Conservation (phyloP, 2,113 vertebrate species). For the Clarias batrachus region DNA sequence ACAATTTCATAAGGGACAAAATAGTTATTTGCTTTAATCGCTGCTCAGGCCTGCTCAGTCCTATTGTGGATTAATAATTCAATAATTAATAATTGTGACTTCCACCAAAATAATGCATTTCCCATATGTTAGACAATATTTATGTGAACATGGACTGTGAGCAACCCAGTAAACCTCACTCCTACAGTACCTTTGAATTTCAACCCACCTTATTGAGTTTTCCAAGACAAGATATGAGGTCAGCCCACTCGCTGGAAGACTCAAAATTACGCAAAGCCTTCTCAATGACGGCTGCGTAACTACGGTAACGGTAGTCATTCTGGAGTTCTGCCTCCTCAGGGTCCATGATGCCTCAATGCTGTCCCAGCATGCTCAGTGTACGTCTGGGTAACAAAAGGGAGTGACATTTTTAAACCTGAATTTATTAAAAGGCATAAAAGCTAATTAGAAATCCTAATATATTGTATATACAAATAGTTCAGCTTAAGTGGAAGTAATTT, state of each 20-base stretch:
- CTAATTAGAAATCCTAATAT: background rate
- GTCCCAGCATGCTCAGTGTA: constrained; percentile 68
- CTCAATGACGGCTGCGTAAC: constrained; percentile 87
- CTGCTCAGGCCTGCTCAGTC: background rate
- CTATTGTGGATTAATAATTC: background rate
- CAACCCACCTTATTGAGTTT: constrained; percentile 93
- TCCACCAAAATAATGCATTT: background rate
- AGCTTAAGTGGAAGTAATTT: background rate
- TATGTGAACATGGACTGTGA: background rate
- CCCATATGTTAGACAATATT: background rate
- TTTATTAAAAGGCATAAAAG: background rate
- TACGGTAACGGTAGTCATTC: constrained; percentile 92
- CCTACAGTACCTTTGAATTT: background rate
- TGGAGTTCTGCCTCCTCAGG: constrained; percentile 89
- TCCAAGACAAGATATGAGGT: constrained; percentile 96
- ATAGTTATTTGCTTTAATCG: background rate
- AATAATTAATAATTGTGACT: background rate
- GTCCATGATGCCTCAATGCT: constrained; percentile 81
- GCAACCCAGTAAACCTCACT: background rate
- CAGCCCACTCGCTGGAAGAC: constrained; percentile 96
- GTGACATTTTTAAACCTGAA: background rate
- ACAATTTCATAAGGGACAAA: background rate
- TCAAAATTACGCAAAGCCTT: constrained; percentile 97
- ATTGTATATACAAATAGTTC: background rate
- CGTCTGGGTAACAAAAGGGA: constrained; percentile 19